Percentiles rank a stretch among this genome's conserved stretches.
Evolutionary conservation across 1,140 invertebrate genomes (phyloP).

Genomic region (Pinna nobilis): DNA sequence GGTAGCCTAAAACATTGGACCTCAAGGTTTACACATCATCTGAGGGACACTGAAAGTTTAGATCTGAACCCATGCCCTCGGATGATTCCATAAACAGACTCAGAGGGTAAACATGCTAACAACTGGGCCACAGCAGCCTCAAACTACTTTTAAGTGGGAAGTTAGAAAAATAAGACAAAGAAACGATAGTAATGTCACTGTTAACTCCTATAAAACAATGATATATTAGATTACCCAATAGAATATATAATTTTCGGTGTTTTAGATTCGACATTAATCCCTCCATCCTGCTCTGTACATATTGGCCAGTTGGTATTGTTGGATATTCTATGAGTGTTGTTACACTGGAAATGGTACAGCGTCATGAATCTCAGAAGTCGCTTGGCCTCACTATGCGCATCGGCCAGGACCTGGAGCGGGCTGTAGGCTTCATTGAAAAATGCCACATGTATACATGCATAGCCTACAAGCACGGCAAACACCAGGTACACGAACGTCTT

Average conservation of each 20-base stretch:
- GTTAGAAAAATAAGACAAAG: neutral
- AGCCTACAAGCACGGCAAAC: constrained; percentile 16
- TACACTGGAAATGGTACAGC: constrained; percentile 68
- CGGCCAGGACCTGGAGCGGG: constrained; percentile 64
- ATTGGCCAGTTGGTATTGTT: constrained; percentile 65
- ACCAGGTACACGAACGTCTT: neutral
- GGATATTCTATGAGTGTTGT: constrained; percentile 56
- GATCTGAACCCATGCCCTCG: no score
- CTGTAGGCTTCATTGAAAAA: constrained; percentile 64
- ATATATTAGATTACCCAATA: constrained; percentile 58
- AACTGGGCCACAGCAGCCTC: no score
- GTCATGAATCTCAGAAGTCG: constrained; percentile 68
- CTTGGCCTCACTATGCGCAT: constrained; percentile 68
- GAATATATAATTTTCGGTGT: constrained; percentile 61
- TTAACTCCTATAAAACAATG: neutral
- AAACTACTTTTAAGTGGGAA: neutral
- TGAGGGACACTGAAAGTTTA: no score
- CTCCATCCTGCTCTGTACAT: constrained; percentile 61
- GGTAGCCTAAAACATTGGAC: no score
- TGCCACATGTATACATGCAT: constrained; percentile 56
- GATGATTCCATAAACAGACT: no score
- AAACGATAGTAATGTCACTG: no score
- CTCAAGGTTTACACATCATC: no score
- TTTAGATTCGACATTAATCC: constrained; percentile 59
- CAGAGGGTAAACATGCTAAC: no score